phyloP scores from a whole-genome alignment of 2,797 vertebrate species.

The Sebastes reedi region DNA sequence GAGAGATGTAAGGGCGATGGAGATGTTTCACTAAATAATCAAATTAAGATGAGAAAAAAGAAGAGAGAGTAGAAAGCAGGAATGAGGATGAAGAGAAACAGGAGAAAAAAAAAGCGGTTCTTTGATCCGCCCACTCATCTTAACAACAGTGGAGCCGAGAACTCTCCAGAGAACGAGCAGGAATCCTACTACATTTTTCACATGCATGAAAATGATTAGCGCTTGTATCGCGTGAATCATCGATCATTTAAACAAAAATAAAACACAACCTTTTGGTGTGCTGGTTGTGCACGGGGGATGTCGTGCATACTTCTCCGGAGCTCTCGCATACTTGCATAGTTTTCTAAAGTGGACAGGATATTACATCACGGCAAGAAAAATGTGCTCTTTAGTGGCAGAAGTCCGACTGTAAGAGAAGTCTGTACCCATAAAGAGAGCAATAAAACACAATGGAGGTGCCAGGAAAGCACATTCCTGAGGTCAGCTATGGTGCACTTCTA shows the following conservation, averaged over 20 bases:
- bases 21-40: constrained; percentile 8
- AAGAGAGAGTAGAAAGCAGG: neutral
- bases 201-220: constrained; percentile 32
- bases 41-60: neutral
- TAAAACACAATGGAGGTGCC: constrained; percentile 34
- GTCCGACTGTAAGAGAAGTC: constrained; percentile 25
- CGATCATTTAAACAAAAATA: neutral
- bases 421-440: constrained; percentile 3
- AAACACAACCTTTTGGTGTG: neutral
- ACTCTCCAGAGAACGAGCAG: neutral
- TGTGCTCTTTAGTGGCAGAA: constrained; percentile 47
- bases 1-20: neutral
- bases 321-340: neutral
- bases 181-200: constrained; percentile 13
- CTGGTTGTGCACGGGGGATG: neutral
- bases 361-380: constrained; percentile 54
- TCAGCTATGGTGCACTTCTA: neutral
- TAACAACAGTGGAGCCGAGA: constrained; percentile 2
- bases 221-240: constrained; percentile 22
- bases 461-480: constrained; percentile 42
- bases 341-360: constrained; percentile 57
- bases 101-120: neutral
- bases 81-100: constrained; percentile 7
- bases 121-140: constrained; percentile 50
- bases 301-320: neutral